Evolutionary conservation across 2,797 vertebrate species (phyloP), one percentile per base, ranked within the genome.

Genomic region (Molothrus ater): DNA sequence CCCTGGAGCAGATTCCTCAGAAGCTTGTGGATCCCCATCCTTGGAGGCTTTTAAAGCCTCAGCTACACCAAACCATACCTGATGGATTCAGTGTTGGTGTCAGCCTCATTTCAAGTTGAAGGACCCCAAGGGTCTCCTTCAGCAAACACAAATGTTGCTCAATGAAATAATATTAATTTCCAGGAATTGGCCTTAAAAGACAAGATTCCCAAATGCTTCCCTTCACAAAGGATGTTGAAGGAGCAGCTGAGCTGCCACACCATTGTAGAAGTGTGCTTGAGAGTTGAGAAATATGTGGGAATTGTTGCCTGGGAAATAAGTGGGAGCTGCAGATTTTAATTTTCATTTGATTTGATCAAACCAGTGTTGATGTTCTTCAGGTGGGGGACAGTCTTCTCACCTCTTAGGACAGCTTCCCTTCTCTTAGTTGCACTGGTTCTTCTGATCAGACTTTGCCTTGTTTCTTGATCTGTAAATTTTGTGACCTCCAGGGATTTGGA

Each of bases 381-480:
- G n/a, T 64, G 11, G 10, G 10, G 42, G 19, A 31, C 31, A n/a
- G 20, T 20, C 71, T 40, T 53, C 38, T 79, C 65, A 51, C 61
- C 29, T 73, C 29, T 43, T 16, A 54, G 40, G 13, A 20, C 17
- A n/a, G 1, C 20, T 73, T 60, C 32, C 36, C 19, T 50, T 69
- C 47, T 45, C 53, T 61, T 8, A 9, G 36, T 57, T 26, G 17
- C 17, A 3, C 29, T 20, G 24, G 5, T 38, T 86, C 68, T 82
- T 83, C 43, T 60, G 20, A n/a, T 29, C 10, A 54, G 3, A 26
- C 57, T 60, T 71, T 96, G 54, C 54, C 64, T 92, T 86, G 42
- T 72, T 94, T 64, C 75, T 61, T 64, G 90, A 59, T 66, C 59
- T 88, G 68, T 92, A 80, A 88, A 68, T 94, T 65, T 32, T 19